Evolutionary conservation across 2,888 invertebrate species (phyloP), one percentile per base, ranked within the genome.

Genomic region (Eubasilissa splendida): DNA sequence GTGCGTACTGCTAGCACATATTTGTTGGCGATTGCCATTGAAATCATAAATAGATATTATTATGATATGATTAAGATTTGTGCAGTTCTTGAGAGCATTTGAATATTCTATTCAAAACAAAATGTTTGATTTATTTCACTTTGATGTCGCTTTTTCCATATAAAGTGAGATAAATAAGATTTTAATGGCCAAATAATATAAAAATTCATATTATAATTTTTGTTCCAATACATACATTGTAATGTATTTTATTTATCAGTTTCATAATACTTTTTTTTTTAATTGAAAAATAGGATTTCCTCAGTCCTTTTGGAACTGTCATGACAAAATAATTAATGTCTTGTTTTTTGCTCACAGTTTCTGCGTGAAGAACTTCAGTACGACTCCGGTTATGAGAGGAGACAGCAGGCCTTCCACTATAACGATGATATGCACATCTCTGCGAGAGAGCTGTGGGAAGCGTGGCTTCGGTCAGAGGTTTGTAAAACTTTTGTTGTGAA

Each of bases 391-490:
- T 96, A 96, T 85, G 97, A 97, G 88, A 95, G 96, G 87, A 92
- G 98, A 77, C 98, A 99, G 87, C 94, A 95, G 84, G 96, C 96
- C 63, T 99, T 99, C 89, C 99, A 99, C 90, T 95, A 95, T 86
- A 96, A 98, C 87, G 98, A 99, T 89, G 99, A 99, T 87, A 97
- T 97, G 93, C 97, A 98, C 86, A 98, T 99, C 86, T 98, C 97
- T 9, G 98, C 99, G 77, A 95, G 96, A 86, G 99, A 99, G 88
- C 90, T 99, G 56, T 99, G 99, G 99, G 96, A 96, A 87, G 96
- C 97, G 7, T 99, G 99, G 99, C 91, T 96, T 71, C 92, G 94
- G 84, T 98, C 98, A 2, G 96, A 97, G 93, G 96, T 96, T 87
- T 58, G 42, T 42, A 42, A 42, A 42, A 42, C 42, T 5, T 42